Evolutionary conservation across 2,888 invertebrate species (phyloP).

Genomic region (Mellilla xanthometata): DNA sequence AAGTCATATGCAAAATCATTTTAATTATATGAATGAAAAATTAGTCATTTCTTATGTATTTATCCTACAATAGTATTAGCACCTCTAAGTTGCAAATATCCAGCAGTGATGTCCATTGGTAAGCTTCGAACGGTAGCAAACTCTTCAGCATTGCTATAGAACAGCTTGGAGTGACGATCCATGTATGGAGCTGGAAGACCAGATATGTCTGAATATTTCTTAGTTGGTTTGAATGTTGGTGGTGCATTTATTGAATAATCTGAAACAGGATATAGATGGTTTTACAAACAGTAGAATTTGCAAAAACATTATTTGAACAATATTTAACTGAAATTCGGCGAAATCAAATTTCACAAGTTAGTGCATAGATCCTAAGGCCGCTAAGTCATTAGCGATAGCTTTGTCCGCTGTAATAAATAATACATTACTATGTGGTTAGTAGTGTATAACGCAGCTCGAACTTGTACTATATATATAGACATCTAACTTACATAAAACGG

Average conservation of each 20-base stretch:
- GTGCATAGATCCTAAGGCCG: too few species aligned
- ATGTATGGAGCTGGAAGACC: constrained; percentile 94
- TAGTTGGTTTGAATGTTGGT: constrained; percentile 94
- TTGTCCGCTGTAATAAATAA: too few species aligned
- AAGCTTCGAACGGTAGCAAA: constrained; percentile 92
- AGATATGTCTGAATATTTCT: constrained; percentile 97
- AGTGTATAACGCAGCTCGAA: too few species aligned
- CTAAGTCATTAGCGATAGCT: too few species aligned
- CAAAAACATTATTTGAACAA: too few species aligned
- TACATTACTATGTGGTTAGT: too few species aligned
- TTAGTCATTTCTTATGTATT: constrained; percentile 10
- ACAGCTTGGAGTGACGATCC: constrained; percentile 94
- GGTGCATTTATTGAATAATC: constrained; percentile 95
- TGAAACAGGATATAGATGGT: constrained; percentile 48
- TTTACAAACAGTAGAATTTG: too few species aligned
- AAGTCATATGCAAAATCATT: too few species aligned
- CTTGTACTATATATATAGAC: background rate
- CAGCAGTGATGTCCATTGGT: constrained; percentile 96
- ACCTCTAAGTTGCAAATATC: constrained; percentile 93
- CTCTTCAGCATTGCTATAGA: constrained; percentile 93
- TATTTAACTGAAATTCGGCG: too few species aligned
- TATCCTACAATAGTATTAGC: constrained; percentile 89
- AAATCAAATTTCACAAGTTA: too few species aligned
- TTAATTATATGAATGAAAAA: too few species aligned
- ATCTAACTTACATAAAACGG: constrained; percentile 86